Conservation (phyloP, 2,888 invertebrate species). For the Cerastis leucographa region DNA sequence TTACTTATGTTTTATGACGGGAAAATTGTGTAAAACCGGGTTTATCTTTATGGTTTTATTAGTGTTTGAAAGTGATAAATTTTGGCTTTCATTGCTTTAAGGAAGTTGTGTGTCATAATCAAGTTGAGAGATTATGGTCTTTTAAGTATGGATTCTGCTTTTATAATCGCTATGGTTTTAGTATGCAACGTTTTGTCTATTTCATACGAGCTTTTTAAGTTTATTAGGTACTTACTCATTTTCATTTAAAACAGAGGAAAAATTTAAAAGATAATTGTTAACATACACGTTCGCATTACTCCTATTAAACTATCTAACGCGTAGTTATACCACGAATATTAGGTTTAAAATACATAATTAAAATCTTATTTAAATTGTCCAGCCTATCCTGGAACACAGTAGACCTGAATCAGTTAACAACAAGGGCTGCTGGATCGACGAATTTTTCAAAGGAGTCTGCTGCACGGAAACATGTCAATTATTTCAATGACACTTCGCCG, state of each 20-base stretch:
- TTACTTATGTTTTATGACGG: constrained; percentile 63
- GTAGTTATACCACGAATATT: no score
- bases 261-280: no score
- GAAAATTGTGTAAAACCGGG: constrained; percentile 53
- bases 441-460: constrained; percentile 62
- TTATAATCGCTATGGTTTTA: not conserved
- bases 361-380: not conserved
- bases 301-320: no score
- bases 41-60: constrained; percentile 54
- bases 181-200: no score
- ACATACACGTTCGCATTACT: no score
- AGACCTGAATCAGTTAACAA: constrained; percentile 29
- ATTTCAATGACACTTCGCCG: constrained; percentile 73
- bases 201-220: not conserved
- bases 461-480: constrained; percentile 75
- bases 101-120: constrained; percentile 4
- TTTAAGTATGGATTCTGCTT: not conserved
- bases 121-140: not conserved
- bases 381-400: not conserved
- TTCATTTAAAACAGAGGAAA: no score
- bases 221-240: not conserved
- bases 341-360: no score
- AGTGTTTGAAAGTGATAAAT: constrained; percentile 42
- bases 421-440: constrained; percentile 19
- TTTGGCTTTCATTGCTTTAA: constrained; percentile 28